Base-by-base conservation (phyloP, 1,140 invertebrate genomes). In the Orius insidiosus region DNA sequence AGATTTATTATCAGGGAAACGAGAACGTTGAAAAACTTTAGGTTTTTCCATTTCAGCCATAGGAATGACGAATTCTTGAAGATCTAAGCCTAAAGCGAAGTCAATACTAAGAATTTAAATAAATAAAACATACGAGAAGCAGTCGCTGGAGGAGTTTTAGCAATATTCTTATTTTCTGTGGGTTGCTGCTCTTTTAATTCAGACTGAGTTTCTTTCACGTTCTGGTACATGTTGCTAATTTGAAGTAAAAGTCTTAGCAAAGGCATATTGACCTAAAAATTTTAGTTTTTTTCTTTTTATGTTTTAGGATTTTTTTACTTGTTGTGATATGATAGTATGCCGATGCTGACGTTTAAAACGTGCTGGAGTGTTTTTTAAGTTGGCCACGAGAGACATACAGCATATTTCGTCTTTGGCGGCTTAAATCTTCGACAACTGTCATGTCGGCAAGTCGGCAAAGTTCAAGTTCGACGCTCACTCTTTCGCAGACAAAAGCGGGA, bases 191-290 rank as follows among this genome's bases (percentile, higher is more conserved):
- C 80, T 56, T 75, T 80, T 40, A 96, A 67, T 55, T 93, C 88
- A 55, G 81, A 79, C 59, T 89, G 83, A 1, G 90, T 94, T 58
- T 93, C 86, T 58, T 90, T 88, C 3, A 94, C 87, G 65, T 95
- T 96, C 63, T 92, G 86, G 64, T 95, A 93, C 87, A 97, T 94
- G 51, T 90, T 93, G 52, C 81, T 86, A 52, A 98, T 92, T 66
- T 98, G 93, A 68, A 96, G 89, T 33, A 96, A 68, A 15, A 98
- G 68, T 46, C 93, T 67, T 15, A 98, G 63, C 32, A 98, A 63
- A 0, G 92, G 89, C 89, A 97, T 95, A 59, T 96, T 96, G 5
- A 90, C 79, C 70, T 80, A 60, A 31, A 46, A 48, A 40, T 47
- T 4, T 11, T 9, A n/a, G n/a, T n/a, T n/a, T n/a, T n/a, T n/a